Evolutionary conservation across 2,888 invertebrate species (phyloP).

Genomic region (Macaria notata): DNA sequence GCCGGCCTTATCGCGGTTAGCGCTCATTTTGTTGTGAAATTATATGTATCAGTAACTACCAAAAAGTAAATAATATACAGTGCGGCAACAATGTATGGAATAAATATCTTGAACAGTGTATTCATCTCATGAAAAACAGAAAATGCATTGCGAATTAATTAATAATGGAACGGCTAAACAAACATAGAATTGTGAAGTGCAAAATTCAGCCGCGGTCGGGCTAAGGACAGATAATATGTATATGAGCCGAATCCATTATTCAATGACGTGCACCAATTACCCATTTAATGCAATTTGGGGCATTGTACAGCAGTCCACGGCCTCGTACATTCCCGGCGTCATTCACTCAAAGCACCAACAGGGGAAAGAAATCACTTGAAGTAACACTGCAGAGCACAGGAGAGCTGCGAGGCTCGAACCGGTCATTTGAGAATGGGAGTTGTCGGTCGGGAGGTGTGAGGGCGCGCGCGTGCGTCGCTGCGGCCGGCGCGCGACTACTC

Average conservation of each 20-base stretch:
- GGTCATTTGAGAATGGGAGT: slow-evolving; percentile 64
- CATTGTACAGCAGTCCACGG: slow-evolving; percentile 70
- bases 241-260: slow-evolving; percentile 78
- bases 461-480: slow-evolving; percentile 76
- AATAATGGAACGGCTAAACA: slow-evolving; percentile 58
- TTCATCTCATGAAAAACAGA: slow-evolving; percentile 65
- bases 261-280: slow-evolving; percentile 81
- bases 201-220: slow-evolving; percentile 64
- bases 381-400: slow-evolving; percentile 63
- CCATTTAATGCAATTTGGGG: slow-evolving; percentile 81
- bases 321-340: slow-evolving; percentile 72
- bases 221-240: slow-evolving; percentile 65
- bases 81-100: slow-evolving; percentile 40
- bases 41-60: slow-evolving; percentile 33
- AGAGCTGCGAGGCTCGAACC: slow-evolving; percentile 52
- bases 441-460: slow-evolving; percentile 59
- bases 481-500: slow-evolving; percentile 78
- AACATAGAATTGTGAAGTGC: slow-evolving; percentile 76
- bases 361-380: slow-evolving; percentile 64
- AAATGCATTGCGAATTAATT: slow-evolving; percentile 66
- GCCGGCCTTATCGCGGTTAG: slow-evolving; percentile 34
- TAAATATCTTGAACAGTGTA: slow-evolving; percentile 54
- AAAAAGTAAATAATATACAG: slow-evolving; percentile 32
- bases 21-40: slow-evolving; percentile 24
- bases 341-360: slow-evolving; percentile 78